Percentiles rank a stretch among this genome's conserved stretches.
Conservation (phyloP, 2,888 invertebrate species). For the Nomada flava region DNA sequence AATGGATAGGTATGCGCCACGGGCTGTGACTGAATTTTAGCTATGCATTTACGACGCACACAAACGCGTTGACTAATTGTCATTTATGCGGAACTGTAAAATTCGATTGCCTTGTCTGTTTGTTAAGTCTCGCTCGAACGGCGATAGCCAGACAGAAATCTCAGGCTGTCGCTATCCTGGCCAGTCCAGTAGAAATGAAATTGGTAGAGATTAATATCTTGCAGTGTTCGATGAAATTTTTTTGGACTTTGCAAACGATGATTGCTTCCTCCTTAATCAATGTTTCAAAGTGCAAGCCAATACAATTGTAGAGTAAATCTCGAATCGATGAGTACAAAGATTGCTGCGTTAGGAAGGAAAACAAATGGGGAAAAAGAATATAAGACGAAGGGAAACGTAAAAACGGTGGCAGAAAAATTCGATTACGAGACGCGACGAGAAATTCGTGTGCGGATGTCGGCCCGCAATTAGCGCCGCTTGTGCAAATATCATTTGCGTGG, state of each 20-base stretch:
- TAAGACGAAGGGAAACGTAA: neutral
- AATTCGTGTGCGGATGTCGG: neutral
- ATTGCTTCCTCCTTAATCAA: too few species aligned
- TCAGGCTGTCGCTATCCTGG: neutral
- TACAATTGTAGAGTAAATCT: too few species aligned
- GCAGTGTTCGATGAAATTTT: too few species aligned
- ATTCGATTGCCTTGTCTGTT: conserved; percentile 45
- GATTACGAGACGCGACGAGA: neutral
- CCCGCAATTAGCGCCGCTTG: conserved; percentile 28
- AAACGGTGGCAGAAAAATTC: neutral
- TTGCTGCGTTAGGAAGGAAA: neutral
- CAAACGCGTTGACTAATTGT: conserved; percentile 44
- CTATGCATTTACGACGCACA: conserved; percentile 42
- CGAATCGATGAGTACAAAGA: neutral
- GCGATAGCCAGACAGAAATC: neutral
- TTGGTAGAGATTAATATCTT: too few species aligned
- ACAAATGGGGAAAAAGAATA: neutral
- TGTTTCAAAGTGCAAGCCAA: too few species aligned
- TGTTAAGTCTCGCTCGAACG: conserved; percentile 39
- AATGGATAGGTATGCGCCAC: conserved; percentile 23
- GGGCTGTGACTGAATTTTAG: conserved; percentile 29
- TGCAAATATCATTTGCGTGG: conserved; percentile 8
- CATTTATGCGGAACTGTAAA: conserved; percentile 51
- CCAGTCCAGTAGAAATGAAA: neutral
- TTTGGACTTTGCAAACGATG: too few species aligned